A percentile compares a stretch with the other conserved stretches of the same genome.
Conservation (phyloP, 1,140 invertebrate genomes). For the Drosophila arizonae region DNA sequence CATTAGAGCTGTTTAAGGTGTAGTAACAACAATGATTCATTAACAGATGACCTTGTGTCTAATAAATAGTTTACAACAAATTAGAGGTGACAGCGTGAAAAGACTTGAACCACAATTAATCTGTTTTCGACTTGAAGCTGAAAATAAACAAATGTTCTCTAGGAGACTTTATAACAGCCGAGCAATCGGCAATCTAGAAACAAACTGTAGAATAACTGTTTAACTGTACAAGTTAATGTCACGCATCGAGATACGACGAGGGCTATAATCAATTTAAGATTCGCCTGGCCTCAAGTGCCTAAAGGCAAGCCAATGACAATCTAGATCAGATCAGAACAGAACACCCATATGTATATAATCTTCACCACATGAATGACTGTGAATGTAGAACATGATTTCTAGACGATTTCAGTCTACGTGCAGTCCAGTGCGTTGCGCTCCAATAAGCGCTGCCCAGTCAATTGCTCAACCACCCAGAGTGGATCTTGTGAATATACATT, state of each 20-base stretch:
- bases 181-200: neutral
- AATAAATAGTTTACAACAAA: conserved; percentile 20
- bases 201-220: conserved; percentile 16
- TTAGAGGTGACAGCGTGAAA: conserved; percentile 11
- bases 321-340: conserved; percentile 21
- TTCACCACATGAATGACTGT: neutral
- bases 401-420: neutral
- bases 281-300: neutral
- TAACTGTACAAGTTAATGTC: conserved; percentile 10
- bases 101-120: neutral
- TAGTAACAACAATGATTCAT: conserved; percentile 30
- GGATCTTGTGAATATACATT: neutral
- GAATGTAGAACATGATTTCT: conserved; percentile 26
- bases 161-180: too few species aligned
- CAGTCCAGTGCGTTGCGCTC: conserved; percentile 33
- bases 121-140: too few species aligned
- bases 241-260: conserved; percentile 10
- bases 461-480: conserved; percentile 22
- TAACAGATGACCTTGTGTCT: conserved; percentile 17
- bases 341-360: conserved; percentile 1
- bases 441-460: conserved; percentile 30
- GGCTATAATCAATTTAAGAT: conserved; percentile 3
- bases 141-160: too few species aligned
- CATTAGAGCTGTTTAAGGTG: neutral
- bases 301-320: conserved; percentile 16